Percentiles rank a stretch among this genome's conserved stretches.
Evolutionary conservation across 2,113 vertebrate species (phyloP).

Genomic region (Megaceryle maxima): DNA sequence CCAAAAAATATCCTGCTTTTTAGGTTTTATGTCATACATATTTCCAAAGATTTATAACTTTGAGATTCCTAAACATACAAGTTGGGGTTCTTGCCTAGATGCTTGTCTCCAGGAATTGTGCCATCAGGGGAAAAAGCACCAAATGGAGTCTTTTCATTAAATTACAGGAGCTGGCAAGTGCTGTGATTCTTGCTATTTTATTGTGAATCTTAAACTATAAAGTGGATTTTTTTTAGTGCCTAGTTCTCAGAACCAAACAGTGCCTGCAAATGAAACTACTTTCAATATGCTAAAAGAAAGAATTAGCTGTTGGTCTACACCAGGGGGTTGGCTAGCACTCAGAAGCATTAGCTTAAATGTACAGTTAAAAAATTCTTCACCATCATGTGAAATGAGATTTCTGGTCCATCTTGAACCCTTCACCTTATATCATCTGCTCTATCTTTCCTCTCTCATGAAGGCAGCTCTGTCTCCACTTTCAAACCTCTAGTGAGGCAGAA

Average conservation of each 20-base stretch:
- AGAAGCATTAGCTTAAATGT: neutral
- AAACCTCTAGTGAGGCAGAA: neutral
- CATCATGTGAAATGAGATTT: neutral
- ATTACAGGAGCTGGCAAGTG: neutral
- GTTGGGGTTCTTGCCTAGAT: neutral
- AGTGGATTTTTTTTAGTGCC: neutral
- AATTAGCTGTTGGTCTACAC: neutral
- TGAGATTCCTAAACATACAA: constrained; percentile 3
- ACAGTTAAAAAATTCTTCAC: neutral
- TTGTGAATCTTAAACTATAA: neutral
- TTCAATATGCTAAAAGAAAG: neutral
- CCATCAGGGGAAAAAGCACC: constrained; percentile 5
- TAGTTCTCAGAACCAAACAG: neutral
- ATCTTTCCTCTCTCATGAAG: neutral
- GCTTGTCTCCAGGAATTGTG: constrained; percentile 4
- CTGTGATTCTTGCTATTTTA: neutral
- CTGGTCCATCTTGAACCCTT: neutral
- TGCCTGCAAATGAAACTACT: neutral
- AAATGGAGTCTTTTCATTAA: neutral
- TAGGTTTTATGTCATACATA: neutral
- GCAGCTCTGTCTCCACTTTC: neutral
- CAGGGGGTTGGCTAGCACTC: neutral
- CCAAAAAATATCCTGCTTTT: neutral
- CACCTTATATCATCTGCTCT: neutral
- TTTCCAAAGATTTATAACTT: constrained; percentile 3